These are phyloP conservation scores for Rhorus exstirpatorius DNA, from an alignment of 2,888 invertebrate genomes.

Conservation along the genomic window DNA sequence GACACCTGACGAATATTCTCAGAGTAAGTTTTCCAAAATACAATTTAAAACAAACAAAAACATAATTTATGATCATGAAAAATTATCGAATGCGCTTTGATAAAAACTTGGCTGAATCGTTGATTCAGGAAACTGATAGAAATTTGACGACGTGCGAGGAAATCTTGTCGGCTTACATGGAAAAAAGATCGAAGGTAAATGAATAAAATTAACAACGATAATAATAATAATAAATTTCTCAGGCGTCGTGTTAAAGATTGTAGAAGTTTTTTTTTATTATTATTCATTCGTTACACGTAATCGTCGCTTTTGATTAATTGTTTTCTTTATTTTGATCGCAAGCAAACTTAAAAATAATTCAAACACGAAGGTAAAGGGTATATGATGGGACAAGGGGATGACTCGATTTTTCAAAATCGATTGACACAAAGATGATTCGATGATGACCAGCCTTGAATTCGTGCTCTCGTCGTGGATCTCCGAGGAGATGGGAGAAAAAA, in stretches of 20 bases:
- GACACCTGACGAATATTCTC: slow-evolving; percentile 75
- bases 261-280: slow-evolving; percentile 38
- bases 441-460: slow-evolving; percentile 30
- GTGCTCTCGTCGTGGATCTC: slow-evolving; percentile 9
- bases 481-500: neutral
- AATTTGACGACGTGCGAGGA: slow-evolving; percentile 81
- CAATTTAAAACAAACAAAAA: neutral
- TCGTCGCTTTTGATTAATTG: slow-evolving; percentile 6
- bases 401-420: neutral
- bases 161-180: slow-evolving; percentile 77
- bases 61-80: neutral
- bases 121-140: slow-evolving; percentile 75
- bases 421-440: slow-evolving; percentile 14
- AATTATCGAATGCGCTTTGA: neutral
- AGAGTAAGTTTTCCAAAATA: slow-evolving; percentile 72
- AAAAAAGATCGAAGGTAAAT: slow-evolving; percentile 78
- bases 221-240: neutral
- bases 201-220: neutral
- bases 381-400: neutral
- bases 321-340: neutral
- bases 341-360: slow-evolving; percentile 28
- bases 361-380: slow-evolving; percentile 16
- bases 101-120: neutral
- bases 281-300: slow-evolving; percentile 15
- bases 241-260: neutral